Base-by-base conservation (phyloP, 37 sponge, comb jelly and placozoan species). In the Haliclona indistincta region DNA sequence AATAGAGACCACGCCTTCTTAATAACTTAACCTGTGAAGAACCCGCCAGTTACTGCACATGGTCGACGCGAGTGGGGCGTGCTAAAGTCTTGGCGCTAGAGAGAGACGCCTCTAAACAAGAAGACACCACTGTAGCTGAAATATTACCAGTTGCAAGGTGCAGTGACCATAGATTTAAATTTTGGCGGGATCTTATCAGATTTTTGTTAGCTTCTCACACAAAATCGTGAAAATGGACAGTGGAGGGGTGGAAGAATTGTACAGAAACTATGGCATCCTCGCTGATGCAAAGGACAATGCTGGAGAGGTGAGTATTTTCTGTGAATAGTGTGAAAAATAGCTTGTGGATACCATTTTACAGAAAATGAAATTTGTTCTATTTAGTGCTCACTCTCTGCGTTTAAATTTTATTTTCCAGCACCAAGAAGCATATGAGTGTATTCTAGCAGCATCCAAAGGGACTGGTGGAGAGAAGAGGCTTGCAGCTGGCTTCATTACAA, bases 261-360 rank as follows among this genome's bases (percentile, higher is more conserved):
- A 88, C 62, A 82, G 56, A 53, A 81, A 81, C 68, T 88, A 70
- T 38, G 88, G 77, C 30, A 68, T 87, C 30, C 56, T 87, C 43
- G 81, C 76, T 0, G 77, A 87, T 68, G 88, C 88, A 25, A 47
- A 55, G 20, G 81, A 75, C 7, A 74, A 68, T 6, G 67, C 62
- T 4, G 35, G 40, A 2, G 55, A 87, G 65, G 88, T 87, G 32
- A 51, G 77, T 22, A n/a, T n/a, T n/a, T n/a, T n/a, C n/a, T n/a
- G n/a, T n/a, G n/a, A 51, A 52, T 10, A 2, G 63, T 8, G 17
- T 77, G 2, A 19, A 34, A 17, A 47, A 17, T 10, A 15, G 15
- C 51, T 17, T 47, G 51, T 47, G 10, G 10, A 15, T 47, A 15
- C 51, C 10, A 47, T 47, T 47, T 47, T 47, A 47, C 49, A 17